Evolutionary conservation across 2,113 vertebrate genomes (phyloP), one percentile per base, ranked within the genome.

Genomic region (Spheniscus mendiculus): DNA sequence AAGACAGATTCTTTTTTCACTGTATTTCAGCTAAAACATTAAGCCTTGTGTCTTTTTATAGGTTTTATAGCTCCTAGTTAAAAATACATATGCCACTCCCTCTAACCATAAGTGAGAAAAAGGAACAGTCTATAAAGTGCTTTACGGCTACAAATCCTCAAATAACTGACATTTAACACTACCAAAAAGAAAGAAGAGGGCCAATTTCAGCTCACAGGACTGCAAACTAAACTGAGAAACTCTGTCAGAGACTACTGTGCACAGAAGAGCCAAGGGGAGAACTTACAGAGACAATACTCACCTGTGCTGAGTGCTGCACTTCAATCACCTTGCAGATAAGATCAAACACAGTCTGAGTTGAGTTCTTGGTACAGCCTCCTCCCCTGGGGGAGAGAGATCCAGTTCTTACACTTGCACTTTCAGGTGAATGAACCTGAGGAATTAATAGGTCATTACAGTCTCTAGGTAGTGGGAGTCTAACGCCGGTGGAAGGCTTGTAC

Each of bases 41-140:
- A 90, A 76, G 30, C 38, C 34, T 82, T 55, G 4, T 61, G 34
- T 26, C 53, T 89, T 95, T 91, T 92, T 91, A 69, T 84, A 93
- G 69, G 19, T 52, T 94, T 89, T 91, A 72, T 53, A 92, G 4
- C 36, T 81, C 23, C 55, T 27, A 77, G 87, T 92, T 92, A 96
- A 96, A 96, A 95, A 94, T 72, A 95, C 18, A 45, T 42, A 50
- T 84, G 65, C 76, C 73, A 79, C 83, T 96, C 56, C 56, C 45
- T 90, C 32, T 50, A 94, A 58, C 56, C 26, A 23, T 62, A 80
- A 93, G 69, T 29, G 66, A 88, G 81, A 72, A 84, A 94, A 97
- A 87, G 20, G 55, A 93, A 77, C 32, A 72, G 34, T 66, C 44
- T 83, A 53, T 82, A 76, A 91, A 87, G 65, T 22, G 10, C 10